Conservation (phyloP, 2,113 vertebrate species). For the Gavia stellata region DNA sequence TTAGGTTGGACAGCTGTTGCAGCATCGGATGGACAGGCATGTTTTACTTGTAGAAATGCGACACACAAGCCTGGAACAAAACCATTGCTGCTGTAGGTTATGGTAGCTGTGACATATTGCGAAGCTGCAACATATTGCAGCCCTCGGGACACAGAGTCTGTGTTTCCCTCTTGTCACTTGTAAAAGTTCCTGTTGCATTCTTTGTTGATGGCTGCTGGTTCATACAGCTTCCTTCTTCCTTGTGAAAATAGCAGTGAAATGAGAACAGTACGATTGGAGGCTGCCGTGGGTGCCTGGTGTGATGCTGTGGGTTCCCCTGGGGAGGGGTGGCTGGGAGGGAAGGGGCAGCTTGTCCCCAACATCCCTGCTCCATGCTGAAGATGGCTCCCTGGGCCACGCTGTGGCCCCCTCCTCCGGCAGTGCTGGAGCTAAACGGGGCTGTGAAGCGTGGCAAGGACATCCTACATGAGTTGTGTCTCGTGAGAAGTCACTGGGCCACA, state of each 20-base stretch:
- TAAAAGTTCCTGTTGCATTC: neutral
- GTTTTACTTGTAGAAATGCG: neutral
- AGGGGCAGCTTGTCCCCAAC: neutral
- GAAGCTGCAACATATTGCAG: neutral
- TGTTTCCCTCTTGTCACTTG: neutral
- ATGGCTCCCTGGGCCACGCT: accelerated
- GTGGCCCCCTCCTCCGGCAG: too few species aligned
- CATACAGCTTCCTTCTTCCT: neutral
- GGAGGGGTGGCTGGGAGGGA: neutral
- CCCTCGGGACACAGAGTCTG: accelerated
- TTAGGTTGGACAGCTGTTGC: neutral
- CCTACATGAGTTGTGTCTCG: accelerated
- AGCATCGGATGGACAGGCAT: neutral
- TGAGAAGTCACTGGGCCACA: neutral
- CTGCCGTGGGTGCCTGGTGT: neutral
- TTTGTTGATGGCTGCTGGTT: neutral
- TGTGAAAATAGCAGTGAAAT: neutral
- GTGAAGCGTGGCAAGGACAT: accelerated
- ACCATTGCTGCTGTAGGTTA: neutral
- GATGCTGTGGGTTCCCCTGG: neutral
- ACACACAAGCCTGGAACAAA: neutral
- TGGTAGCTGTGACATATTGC: neutral
- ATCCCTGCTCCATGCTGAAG: neutral
- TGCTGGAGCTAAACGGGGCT: neutral
- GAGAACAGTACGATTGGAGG: neutral